phyloP scores from a whole-genome alignment of 1,140 invertebrate species.

The Drosophila oshimai region DNA sequence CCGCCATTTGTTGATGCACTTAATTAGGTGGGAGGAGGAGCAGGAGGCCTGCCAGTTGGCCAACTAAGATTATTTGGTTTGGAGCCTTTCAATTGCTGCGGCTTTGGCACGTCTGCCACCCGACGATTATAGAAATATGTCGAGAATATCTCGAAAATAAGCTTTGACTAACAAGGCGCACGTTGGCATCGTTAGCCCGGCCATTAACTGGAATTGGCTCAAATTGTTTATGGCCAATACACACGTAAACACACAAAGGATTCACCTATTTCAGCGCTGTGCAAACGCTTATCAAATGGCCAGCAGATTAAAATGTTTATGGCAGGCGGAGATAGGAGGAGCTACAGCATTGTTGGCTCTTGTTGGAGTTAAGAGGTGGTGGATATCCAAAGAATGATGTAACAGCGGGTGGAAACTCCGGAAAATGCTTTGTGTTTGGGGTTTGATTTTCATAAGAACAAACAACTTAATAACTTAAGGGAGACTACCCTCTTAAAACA shows the following conservation, averaged over 20 bases:
- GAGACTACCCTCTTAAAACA: neutral
- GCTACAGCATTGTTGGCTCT: constrained; percentile 14
- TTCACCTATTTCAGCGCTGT: neutral
- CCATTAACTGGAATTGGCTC: constrained; percentile 43
- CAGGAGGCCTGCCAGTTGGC: too few relatives aligned
- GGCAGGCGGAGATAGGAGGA: neutral
- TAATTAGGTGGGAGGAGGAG: constrained; percentile 37
- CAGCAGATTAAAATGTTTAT: constrained; percentile 26
- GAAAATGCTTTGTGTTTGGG: neutral
- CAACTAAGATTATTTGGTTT: constrained; percentile 6
- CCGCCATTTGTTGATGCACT: constrained; percentile 49
- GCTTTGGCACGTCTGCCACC: constrained; percentile 32
- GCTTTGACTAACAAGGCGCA: constrained; percentile 38
- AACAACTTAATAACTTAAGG: neutral
- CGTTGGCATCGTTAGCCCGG: constrained; percentile 26
- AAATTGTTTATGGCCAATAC: constrained; percentile 35
- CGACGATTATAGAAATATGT: constrained; percentile 41
- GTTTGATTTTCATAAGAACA: neutral
- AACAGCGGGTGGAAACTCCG: neutral
- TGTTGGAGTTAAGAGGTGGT: neutral
- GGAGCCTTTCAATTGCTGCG: constrained; percentile 15
- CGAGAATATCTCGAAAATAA: constrained; percentile 14
- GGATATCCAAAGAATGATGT: neutral
- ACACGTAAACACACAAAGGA: constrained; percentile 11
- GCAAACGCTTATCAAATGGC: constrained; percentile 9